Evolutionary conservation across 2,888 invertebrate species (phyloP).

Genomic region (Anarsia innoxiella): DNA sequence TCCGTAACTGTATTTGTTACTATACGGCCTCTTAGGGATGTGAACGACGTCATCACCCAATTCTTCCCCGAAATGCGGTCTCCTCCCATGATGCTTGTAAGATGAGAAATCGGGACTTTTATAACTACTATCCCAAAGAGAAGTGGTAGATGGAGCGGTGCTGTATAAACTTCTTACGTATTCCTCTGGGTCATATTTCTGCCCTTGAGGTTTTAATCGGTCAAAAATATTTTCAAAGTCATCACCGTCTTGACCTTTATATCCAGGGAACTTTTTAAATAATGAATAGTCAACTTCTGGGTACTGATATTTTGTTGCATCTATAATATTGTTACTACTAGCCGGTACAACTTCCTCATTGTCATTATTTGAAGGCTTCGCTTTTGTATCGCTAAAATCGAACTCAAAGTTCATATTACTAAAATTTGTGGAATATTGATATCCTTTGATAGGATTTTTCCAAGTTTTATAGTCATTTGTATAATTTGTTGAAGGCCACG

Average conservation of each 20-base stretch:
- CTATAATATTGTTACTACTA: conserved; percentile 45
- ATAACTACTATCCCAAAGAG: conserved; percentile 53
- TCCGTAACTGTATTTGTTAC: conserved; percentile 30
- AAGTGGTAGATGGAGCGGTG: conserved; percentile 36
- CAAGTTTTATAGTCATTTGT: conserved; percentile 35
- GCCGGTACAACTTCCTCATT: conserved; percentile 50
- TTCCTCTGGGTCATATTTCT: conserved; percentile 39
- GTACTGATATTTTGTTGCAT: conserved; percentile 41
- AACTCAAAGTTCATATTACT: conserved; percentile 52
- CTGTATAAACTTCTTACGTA: conserved; percentile 44
- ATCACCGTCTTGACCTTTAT: conserved; percentile 32
- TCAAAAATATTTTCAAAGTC: conserved; percentile 30
- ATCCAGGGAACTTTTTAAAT: conserved; percentile 44
- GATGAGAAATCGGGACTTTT: conserved; percentile 44
- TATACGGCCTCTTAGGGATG: conserved; percentile 49
- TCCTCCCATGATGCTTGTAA: conserved; percentile 38
- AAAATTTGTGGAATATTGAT: conserved; percentile 51
- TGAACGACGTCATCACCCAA: conserved; percentile 47
- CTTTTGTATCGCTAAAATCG: conserved; percentile 39
- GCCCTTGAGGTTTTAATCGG: conserved; percentile 28
- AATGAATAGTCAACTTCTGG: conserved; percentile 41
- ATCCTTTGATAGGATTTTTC: conserved; percentile 45
- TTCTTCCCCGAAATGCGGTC: conserved; percentile 35
- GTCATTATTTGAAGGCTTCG: conserved; percentile 29
- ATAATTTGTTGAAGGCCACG: conserved; percentile 33